phyloP scores from a whole-genome alignment of 2,113 vertebrate species.

The Lanius ludovicianus region DNA sequence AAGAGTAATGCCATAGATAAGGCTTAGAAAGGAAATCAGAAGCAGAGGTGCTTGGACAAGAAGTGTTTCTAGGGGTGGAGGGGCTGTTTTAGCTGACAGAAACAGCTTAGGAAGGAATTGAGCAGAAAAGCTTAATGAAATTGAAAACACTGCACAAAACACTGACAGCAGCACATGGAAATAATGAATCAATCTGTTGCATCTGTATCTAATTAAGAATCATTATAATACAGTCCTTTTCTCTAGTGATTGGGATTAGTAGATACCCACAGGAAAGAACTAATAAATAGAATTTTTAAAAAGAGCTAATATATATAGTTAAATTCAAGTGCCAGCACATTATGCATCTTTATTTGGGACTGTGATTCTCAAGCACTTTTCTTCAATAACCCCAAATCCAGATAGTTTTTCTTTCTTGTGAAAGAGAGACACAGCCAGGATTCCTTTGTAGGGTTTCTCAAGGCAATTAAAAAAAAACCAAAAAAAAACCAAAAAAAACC shows the following conservation, averaged over 20 bases:
- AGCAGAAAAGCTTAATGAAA: slow-evolving; percentile 27
- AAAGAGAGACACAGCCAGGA: not conserved
- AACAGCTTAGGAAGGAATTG: slow-evolving; percentile 18
- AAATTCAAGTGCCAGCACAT: not conserved
- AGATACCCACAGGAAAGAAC: slow-evolving; percentile 14
- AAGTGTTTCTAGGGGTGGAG: not conserved
- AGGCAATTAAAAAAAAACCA: not conserved
- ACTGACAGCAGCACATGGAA: slow-evolving; percentile 45
- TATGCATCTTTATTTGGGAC: not conserved
- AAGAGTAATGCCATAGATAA: not conserved
- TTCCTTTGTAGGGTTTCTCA: not conserved
- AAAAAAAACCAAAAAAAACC: not conserved
- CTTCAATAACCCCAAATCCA: not conserved
- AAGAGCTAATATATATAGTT: slow-evolving; percentile 15
- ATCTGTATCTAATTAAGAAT: slow-evolving; percentile 69
- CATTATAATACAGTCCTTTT: slow-evolving; percentile 48
- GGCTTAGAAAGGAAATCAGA: not conserved
- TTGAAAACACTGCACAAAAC: not conserved
- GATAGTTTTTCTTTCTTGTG: not conserved
- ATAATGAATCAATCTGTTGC: slow-evolving; percentile 64
- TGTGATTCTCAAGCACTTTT: not conserved
- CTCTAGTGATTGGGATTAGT: slow-evolving; percentile 24
- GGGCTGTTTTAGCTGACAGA: not conserved
- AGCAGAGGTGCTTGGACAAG: not conserved
- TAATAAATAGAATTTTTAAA: slow-evolving; percentile 6